Evolutionary conservation across 2,113 vertebrate species (phyloP), one percentile per base, ranked within the genome.

Genomic region (Lanius ludovicianus): DNA sequence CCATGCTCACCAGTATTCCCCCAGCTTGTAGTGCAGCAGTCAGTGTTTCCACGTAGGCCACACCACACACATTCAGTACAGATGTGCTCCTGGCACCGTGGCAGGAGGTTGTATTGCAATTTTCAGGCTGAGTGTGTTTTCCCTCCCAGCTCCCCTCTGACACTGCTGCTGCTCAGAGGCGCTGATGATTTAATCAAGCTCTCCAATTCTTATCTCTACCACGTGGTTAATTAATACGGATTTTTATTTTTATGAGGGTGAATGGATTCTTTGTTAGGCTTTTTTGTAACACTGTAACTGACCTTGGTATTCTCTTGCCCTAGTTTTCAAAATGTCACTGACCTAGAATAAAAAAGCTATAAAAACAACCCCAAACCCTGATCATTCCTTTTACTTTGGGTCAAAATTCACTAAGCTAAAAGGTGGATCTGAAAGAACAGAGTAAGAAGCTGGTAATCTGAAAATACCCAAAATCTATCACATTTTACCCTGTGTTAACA

Each of bases 231-330:
- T 98, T 98, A 98, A 97, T 97, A 97, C 71, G 12, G 98, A 97
- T 96, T 97, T 98, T 97, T 96, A 97, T 96, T 97, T 97, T 96
- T 94, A 89, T 87, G 89, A 94, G 93, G 95, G 96, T 98, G 97
- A 98, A 98, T 97, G 95, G 96, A 90, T 97, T 95, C 98, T 98
- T 98, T 98, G 98, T 98, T 93, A 96, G 92, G 91, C 80, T 57
- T 97, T 96, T 97, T 97, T 97, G 93, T 89, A 97, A 88, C 86
- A 39, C 87, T 96, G 94, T 62, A 84, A 95, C 87, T 74, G 95
- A 97, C 97, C 96, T 96, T 91, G 87, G 95, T 93, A 97, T 98
- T 98, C 97, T 97, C 97, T 95, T 95, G 97, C 92, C 93, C 97
- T 96, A 96, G 77, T 98, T 98, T 97, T 93, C 90, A 92, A 97